Percentiles rank a stretch among this genome's conserved stretches.
Conservation (phyloP, 2,113 vertebrate species). For the Steatornis caripensis region DNA sequence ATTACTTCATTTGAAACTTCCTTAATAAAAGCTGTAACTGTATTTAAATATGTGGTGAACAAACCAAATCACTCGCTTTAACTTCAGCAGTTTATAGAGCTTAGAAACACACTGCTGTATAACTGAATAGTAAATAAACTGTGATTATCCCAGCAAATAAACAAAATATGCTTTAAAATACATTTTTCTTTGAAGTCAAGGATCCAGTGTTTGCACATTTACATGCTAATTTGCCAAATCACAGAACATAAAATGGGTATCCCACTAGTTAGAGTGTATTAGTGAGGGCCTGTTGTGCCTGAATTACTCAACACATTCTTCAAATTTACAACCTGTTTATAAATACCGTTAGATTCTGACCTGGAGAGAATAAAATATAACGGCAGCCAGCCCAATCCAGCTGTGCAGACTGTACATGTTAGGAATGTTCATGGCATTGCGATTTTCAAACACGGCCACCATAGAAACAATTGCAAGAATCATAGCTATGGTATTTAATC, state of each 20-base stretch:
- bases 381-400: conserved; percentile 87
- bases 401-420: conserved; percentile 99
- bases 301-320: not conserved
- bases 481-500: conserved; percentile 82
- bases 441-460: conserved; percentile 90
- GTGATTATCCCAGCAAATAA: not conserved
- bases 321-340: not conserved
- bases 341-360: conserved; percentile 69
- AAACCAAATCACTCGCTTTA: not conserved
- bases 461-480: conserved; percentile 79
- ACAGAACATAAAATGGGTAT: not conserved
- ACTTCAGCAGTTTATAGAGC: not conserved
- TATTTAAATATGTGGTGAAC: not conserved
- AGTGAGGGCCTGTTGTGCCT: not conserved
- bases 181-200: not conserved
- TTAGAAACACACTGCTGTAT: not conserved
- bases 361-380: conserved; percentile 84
- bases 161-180: not conserved
- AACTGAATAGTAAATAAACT: not conserved
- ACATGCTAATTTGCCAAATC: not conserved
- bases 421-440: conserved; percentile 80
- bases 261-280: not conserved
- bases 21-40: not conserved
- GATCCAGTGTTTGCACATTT: not conserved
- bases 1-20: not conserved